Evolutionary conservation across 2,113 vertebrate species (phyloP).

Genomic region (Neotoma lepida): DNA sequence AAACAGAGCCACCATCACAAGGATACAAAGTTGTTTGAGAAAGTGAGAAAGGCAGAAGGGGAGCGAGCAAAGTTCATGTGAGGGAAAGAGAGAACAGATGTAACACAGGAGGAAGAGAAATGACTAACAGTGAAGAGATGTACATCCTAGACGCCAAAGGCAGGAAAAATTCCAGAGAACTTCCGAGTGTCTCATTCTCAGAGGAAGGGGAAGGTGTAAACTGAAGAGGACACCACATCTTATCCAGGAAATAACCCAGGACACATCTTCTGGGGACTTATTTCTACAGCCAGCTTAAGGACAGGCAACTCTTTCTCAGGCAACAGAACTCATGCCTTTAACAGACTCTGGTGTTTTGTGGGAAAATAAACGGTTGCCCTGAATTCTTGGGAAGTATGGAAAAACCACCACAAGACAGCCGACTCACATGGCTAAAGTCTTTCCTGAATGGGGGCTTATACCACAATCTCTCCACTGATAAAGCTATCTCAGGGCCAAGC

Average conservation of each 20-base stretch:
- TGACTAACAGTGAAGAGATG: not conserved
- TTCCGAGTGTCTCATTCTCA: not conserved
- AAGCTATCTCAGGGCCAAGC: constrained; percentile 12
- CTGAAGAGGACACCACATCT: not conserved
- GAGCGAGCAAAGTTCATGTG: not conserved
- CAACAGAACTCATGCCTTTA: not conserved
- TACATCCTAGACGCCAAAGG: not conserved
- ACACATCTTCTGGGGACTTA: not conserved
- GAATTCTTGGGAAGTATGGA: not conserved
- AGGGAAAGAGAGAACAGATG: not conserved
- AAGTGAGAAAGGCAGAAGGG: not conserved
- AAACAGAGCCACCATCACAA: not conserved
- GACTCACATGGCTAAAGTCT: not conserved
- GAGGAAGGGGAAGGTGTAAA: not conserved
- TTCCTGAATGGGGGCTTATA: not conserved
- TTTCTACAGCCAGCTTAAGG: not conserved
- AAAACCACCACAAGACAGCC: not conserved
- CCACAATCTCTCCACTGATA: not conserved
- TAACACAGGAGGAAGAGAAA: not conserved
- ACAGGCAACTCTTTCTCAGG: not conserved
- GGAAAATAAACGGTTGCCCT: constrained; percentile 4
- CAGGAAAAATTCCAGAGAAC: not conserved
- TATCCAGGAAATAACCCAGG: not conserved
- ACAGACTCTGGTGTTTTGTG: not conserved
- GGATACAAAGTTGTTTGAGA: not conserved